phyloP scores from a whole-genome alignment of 2,113 vertebrate genomes.

The Sus scrofa region DNA sequence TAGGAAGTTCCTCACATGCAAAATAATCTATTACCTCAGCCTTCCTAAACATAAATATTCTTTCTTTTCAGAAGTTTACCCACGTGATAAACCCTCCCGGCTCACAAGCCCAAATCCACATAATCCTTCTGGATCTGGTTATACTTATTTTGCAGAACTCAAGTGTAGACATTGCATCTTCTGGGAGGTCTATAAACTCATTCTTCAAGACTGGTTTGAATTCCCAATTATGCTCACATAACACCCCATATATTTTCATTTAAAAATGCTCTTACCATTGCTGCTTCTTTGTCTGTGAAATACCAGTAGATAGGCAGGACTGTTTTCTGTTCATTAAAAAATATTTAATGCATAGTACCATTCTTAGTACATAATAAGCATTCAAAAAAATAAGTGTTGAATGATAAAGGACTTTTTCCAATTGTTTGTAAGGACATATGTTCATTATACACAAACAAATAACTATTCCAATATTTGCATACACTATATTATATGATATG shows the following conservation, averaged over 20 bases:
- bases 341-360: background rate
- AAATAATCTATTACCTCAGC: background rate
- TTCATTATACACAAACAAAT: background rate
- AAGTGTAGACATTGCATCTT: background rate
- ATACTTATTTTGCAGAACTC: background rate
- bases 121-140: background rate
- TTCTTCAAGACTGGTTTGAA: background rate
- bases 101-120: background rate
- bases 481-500: background rate
- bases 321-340: background rate
- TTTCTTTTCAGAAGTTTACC: background rate
- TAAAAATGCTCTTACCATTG: background rate
- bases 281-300: background rate
- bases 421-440: background rate
- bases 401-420: background rate
- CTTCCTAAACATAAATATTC: background rate
- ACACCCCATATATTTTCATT: background rate
- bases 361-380: background rate
- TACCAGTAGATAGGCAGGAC: background rate
- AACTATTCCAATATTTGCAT: background rate
- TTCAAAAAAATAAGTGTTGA: background rate
- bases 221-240: background rate
- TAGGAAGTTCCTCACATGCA: background rate
- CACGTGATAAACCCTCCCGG: background rate
- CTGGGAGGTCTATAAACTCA: background rate